phyloP scores from a whole-genome alignment of 2,888 invertebrate genomes.

The Scelioninae gen. 1 region DNA sequence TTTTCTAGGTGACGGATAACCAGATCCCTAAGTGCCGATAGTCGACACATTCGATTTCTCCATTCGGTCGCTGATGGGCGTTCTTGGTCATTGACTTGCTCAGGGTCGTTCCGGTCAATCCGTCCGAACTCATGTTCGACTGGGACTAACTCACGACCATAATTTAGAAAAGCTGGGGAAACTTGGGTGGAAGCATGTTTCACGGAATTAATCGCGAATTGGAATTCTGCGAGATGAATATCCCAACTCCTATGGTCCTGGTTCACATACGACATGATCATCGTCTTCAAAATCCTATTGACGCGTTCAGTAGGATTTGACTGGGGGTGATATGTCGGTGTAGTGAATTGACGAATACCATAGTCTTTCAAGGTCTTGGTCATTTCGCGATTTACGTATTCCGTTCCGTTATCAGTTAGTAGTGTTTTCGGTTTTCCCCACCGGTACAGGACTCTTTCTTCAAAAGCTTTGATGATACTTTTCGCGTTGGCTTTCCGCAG shows the following conservation, averaged over 20 bases:
- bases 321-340: background rate
- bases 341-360: background rate
- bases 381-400: background rate
- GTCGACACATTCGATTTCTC: background rate
- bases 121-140: no score
- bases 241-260: constrained; percentile 12
- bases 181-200: background rate
- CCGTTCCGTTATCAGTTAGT: background rate
- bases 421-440: background rate
- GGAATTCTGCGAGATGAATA: background rate
- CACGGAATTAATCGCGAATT: constrained; percentile 3
- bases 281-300: no score
- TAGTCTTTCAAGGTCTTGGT: background rate
- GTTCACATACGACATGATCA: no score
- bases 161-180: background rate
- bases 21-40: background rate
- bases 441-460: no score
- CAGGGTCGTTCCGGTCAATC: no score
- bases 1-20: background rate
- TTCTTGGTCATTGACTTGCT: background rate
- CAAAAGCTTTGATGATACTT: no score
- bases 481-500: no score
- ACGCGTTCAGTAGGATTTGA: no score
- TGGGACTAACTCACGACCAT: background rate
- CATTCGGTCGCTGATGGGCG: background rate